phyloP scores from a whole-genome alignment of 2,113 vertebrate species.

The Ochotona princeps region DNA sequence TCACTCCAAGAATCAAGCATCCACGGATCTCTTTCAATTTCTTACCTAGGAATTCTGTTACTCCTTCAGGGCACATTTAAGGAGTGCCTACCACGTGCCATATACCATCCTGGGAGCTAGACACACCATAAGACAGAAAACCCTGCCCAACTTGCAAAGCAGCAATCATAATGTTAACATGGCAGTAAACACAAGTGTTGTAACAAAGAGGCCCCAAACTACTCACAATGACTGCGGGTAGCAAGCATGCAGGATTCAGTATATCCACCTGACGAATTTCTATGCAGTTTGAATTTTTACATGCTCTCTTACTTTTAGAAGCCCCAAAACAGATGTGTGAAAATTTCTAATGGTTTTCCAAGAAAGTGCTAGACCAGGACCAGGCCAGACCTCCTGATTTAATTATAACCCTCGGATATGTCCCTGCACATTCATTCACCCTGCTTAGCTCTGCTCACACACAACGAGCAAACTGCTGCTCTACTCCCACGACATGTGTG shows the following conservation, averaged over 20 bases:
- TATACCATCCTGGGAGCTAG: not conserved
- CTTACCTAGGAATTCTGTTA: conserved; percentile 1
- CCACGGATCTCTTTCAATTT: not conserved
- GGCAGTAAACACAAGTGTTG: not conserved
- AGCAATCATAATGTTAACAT: not conserved
- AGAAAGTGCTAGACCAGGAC: not conserved
- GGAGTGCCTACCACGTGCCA: not conserved
- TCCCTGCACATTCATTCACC: not conserved
- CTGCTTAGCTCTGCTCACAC: not conserved
- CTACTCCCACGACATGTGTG: not conserved
- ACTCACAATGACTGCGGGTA: not conserved
- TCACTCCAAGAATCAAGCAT: not conserved
- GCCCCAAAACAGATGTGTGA: not conserved
- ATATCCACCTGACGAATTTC: conserved; percentile 25
- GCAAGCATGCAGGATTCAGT: not conserved
- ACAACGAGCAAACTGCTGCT: conserved; percentile 24
- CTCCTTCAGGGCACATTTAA: conserved; percentile 1
- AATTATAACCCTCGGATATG: not conserved
- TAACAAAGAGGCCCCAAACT: not conserved
- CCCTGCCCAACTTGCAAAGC: not conserved
- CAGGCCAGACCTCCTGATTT: not conserved
- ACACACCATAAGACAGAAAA: not conserved
- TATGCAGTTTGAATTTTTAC: not conserved
- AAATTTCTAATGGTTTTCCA: conserved; percentile 8
- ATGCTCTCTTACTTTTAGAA: conserved; percentile 12